A percentile compares a stretch with the other conserved stretches of the same genome.
Evolutionary conservation across 2,888 invertebrate species (phyloP).

Genomic region (Heliconius cydno): DNA sequence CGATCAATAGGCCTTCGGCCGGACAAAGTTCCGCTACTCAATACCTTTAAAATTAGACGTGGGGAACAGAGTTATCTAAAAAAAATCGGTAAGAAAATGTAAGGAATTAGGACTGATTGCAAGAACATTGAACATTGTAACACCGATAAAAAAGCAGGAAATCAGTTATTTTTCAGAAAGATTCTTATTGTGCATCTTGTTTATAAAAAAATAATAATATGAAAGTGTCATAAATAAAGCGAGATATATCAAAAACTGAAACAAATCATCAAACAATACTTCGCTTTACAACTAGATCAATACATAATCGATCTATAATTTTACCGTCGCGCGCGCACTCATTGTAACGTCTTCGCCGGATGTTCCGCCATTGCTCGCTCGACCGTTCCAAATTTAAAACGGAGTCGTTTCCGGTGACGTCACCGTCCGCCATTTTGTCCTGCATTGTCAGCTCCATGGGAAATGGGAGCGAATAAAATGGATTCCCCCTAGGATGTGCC

Average conservation of each 20-base stretch:
- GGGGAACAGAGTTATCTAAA: no score
- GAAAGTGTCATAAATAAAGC: background rate
- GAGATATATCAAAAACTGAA: background rate
- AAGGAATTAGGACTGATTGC: background rate
- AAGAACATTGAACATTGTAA: background rate
- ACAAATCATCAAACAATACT: conserved; percentile 16
- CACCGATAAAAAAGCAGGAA: background rate
- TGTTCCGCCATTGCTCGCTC: conserved; percentile 82
- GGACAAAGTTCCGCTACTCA: background rate
- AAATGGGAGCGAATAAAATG: conserved; percentile 76
- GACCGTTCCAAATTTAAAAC: conserved; percentile 83
- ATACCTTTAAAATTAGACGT: no score
- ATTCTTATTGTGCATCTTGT: background rate
- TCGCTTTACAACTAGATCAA: conserved; percentile 10
- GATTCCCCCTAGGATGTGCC: conserved; percentile 68
- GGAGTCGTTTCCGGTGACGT: conserved; percentile 83
- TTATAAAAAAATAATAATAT: background rate
- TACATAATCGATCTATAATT: conserved; percentile 43
- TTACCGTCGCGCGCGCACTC: conserved; percentile 67
- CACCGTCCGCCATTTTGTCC: conserved; percentile 63
- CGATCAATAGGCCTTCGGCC: background rate
- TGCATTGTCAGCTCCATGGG: conserved; percentile 67
- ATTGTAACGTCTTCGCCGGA: conserved; percentile 83
- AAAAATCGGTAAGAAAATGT: no score
- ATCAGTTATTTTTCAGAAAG: background rate